These are phyloP conservation scores for Lacerta agilis DNA, from an alignment of 2,797 vertebrate species.

Conservation along the genomic window DNA sequence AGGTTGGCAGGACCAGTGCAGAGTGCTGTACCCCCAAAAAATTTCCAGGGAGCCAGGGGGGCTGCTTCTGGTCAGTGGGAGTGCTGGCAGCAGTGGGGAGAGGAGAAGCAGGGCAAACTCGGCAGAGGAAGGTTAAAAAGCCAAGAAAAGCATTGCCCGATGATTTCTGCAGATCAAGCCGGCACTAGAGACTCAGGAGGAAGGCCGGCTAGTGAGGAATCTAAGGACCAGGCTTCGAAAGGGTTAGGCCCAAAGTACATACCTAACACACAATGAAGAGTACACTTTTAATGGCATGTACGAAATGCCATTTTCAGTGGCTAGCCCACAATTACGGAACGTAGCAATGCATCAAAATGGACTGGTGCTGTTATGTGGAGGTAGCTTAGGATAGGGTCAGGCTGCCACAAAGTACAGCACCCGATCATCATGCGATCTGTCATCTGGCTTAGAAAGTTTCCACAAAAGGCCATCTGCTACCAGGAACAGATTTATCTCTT, in stretches of 20 bases:
- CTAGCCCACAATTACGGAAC: not conserved
- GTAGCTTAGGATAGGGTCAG: not conserved
- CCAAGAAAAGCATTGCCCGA: not conserved
- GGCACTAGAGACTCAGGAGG: not conserved
- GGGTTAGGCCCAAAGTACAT: not conserved
- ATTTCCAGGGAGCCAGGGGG: not conserved
- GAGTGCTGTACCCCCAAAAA: not conserved
- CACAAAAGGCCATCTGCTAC: not conserved
- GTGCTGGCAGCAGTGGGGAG: not conserved
- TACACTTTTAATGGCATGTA: not conserved
- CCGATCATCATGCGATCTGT: not conserved
- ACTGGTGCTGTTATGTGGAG: not conserved
- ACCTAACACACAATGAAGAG: not conserved
- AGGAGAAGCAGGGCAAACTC: too few relatives aligned
- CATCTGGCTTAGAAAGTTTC: not conserved
- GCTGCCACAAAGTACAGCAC: not conserved
- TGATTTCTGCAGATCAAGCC: not conserved
- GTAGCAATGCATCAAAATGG: not conserved
- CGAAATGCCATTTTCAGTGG: not conserved
- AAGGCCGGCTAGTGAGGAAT: not conserved
- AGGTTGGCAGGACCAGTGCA: not conserved
- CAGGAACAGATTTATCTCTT: constrained; percentile 4
- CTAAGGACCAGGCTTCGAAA: accelerated
- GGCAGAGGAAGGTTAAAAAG: not conserved
- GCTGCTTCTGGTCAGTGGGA: not conserved